phyloP scores from a whole-genome alignment of 2,888 invertebrate genomes.

The Agriopis leucophaearia region DNA sequence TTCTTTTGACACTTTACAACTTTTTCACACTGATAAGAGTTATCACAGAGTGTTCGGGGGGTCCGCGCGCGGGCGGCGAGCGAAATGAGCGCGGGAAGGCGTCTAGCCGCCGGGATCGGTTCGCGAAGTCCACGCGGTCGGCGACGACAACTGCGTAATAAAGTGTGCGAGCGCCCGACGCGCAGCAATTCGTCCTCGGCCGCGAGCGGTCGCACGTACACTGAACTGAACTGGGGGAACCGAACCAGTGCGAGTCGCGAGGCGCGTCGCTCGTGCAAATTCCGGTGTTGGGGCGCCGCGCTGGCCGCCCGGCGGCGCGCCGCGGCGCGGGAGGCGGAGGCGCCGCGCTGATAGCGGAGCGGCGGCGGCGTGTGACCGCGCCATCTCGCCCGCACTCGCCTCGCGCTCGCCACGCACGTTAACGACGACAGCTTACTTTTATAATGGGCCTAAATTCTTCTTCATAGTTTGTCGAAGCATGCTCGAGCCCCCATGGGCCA shows the following conservation, averaged over 20 bases:
- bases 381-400: constrained; percentile 64
- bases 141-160: constrained; percentile 83
- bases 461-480: constrained; percentile 56
- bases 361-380: constrained; percentile 70
- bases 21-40: constrained; percentile 80
- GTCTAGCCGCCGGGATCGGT: constrained; percentile 54
- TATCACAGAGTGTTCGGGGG: constrained; percentile 66
- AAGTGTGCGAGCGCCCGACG: constrained; percentile 66
- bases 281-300: constrained; percentile 70
- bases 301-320: constrained; percentile 60
- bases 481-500: constrained; percentile 48
- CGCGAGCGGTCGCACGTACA: constrained; percentile 82
- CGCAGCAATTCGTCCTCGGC: constrained; percentile 72
- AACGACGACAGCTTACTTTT: constrained; percentile 39
- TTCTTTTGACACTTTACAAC: constrained; percentile 72
- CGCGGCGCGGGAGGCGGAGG: constrained; percentile 58
- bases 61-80: constrained; percentile 47
- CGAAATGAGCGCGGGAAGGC: constrained; percentile 44
- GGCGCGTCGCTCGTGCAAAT: constrained; percentile 77
- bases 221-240: constrained; percentile 61
- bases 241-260: constrained; percentile 49
- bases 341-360: constrained; percentile 72
- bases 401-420: constrained; percentile 41
- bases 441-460: constrained; percentile 63
- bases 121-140: constrained; percentile 79